phyloP scores from a whole-genome alignment of 2,113 vertebrate genomes.

The Elanoides forficatus region DNA sequence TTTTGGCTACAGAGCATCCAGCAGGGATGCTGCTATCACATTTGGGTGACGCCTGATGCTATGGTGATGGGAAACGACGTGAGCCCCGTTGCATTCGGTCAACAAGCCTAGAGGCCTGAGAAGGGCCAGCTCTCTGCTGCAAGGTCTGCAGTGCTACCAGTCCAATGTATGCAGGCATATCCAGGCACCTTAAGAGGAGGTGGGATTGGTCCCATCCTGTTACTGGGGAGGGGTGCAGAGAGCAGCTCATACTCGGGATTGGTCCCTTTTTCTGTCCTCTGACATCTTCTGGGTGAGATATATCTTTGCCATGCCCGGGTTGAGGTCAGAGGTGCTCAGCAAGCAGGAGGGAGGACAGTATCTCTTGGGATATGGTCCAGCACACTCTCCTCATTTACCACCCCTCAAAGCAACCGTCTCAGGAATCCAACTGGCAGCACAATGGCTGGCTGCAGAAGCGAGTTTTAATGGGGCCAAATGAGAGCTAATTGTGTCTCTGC shows the following conservation, averaged over 20 bases:
- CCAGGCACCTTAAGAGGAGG: not conserved
- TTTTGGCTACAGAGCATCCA: not conserved
- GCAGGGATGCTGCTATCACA: not conserved
- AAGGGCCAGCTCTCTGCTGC: not conserved
- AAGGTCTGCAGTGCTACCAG: not conserved
- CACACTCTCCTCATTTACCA: not conserved
- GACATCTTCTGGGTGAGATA: not conserved
- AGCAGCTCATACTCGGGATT: rapidly evolving
- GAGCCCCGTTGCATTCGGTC: not conserved
- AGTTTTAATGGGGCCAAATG: not conserved
- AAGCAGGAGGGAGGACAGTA: not conserved
- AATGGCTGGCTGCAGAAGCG: not conserved
- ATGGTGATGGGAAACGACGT: not conserved
- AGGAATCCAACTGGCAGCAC: not conserved
- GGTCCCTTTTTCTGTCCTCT: not conserved
- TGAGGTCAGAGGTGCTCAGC: not conserved
- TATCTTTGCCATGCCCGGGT: not conserved
- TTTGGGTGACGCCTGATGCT: not conserved
- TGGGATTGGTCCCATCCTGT: not conserved
- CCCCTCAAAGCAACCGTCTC: not conserved
- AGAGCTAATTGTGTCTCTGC: not conserved
- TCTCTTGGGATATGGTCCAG: not conserved
- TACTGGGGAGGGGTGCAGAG: not conserved
- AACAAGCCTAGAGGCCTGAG: not conserved
- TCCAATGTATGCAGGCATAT: not conserved